Conservation (phyloP, 2,888 invertebrate species). For the Axea sp. region DNA sequence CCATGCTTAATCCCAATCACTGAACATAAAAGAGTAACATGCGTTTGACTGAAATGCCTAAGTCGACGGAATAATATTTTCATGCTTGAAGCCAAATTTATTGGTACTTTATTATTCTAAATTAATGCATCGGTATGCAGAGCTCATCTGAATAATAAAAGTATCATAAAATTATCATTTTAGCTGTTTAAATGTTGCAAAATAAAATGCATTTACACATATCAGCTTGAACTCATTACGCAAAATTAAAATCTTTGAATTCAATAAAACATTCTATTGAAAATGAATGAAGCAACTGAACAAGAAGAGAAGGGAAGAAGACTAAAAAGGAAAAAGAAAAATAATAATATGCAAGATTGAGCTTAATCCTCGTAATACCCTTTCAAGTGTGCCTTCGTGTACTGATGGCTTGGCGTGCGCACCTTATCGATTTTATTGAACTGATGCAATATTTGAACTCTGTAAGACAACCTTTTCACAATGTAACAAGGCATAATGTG, state of each 20-base stretch:
- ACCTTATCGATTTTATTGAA: constrained; percentile 55
- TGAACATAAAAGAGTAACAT: too few relatives aligned
- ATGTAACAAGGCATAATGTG: constrained; percentile 59
- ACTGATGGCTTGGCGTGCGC: constrained; percentile 13
- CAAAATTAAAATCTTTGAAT: constrained; percentile 27
- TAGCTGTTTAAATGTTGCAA: too few relatives aligned
- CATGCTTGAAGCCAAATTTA: too few relatives aligned
- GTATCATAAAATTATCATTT: too few relatives aligned
- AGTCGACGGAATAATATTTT: too few relatives aligned
- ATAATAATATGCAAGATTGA: constrained; percentile 56
- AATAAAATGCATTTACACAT: constrained; percentile 37
- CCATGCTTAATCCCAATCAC: too few relatives aligned
- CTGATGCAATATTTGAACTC: constrained; percentile 39
- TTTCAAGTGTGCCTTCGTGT: constrained; percentile 40
- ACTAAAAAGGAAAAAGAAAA: constrained; percentile 19
- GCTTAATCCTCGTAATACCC: constrained; percentile 50
- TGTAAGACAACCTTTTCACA: constrained; percentile 57
- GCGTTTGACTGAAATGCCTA: too few relatives aligned
- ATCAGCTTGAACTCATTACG: constrained; percentile 38
- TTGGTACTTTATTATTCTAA: too few relatives aligned
- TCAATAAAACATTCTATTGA: constrained; percentile 29
- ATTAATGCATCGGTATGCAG: too few relatives aligned
- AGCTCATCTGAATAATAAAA: too few relatives aligned
- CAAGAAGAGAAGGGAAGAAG: not conserved
- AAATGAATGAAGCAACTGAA: constrained; percentile 24